phyloP scores from a whole-genome alignment of 2,113 vertebrate species.

The Anhinga rufa region DNA sequence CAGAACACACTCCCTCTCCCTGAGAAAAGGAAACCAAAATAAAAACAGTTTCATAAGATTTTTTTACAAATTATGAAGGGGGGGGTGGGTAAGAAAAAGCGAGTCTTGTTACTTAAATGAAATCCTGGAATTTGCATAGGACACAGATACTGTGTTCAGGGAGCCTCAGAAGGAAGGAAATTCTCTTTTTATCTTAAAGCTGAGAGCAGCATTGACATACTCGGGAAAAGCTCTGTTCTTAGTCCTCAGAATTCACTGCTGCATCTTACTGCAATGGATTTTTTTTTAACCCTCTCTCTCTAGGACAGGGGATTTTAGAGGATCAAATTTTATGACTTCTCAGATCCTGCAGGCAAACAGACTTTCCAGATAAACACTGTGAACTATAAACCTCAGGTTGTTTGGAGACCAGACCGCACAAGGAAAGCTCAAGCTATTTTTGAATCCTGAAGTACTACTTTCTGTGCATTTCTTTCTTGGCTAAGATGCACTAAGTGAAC shows the following conservation, averaged over 20 bases:
- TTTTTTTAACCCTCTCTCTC: background rate
- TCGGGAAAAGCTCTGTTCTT: background rate
- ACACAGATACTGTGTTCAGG: background rate
- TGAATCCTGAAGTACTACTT: background rate
- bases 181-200: background rate
- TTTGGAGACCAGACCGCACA: background rate
- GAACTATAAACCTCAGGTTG: background rate
- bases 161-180: background rate
- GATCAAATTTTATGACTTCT: conserved; percentile 17
- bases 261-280: background rate
- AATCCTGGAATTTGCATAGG: background rate
- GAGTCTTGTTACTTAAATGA: background rate
- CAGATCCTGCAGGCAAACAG: background rate
- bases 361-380: background rate
- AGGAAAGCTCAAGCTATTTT: background rate
- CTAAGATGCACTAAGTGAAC: background rate
- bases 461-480: background rate
- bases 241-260: background rate
- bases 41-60: background rate
- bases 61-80: background rate
- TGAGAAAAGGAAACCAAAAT: background rate
- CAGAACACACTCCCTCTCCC: background rate
- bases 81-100: fast-evolving
- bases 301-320: background rate
- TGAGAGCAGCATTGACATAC: background rate